Conservation (phyloP, 2,888 invertebrate genomes). For the Calliopum simillimum region DNA sequence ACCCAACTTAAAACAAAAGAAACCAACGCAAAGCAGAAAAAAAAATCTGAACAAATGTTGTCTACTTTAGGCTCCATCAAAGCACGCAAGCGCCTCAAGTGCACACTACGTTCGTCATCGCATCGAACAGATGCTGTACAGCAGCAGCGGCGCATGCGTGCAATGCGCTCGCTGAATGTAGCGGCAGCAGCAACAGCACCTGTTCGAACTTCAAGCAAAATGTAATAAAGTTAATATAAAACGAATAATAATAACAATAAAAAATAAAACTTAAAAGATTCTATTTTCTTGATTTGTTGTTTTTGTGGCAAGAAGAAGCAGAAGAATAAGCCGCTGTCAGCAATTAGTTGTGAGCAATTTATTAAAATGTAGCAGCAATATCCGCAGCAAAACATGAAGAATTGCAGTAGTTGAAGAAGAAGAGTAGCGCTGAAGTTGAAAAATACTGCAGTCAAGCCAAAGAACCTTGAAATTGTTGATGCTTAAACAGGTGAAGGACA, state of each 20-base stretch:
- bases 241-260: no score
- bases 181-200: slow-evolving; percentile 27
- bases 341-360: slow-evolving; percentile 64
- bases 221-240: no score
- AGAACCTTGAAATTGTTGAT: no score
- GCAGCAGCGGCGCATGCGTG: slow-evolving; percentile 28
- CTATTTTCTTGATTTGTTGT: no score
- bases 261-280: no score
- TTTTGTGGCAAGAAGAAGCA: slow-evolving; percentile 38
- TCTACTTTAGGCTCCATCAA: slow-evolving; percentile 42
- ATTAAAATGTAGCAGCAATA: slow-evolving; percentile 46
- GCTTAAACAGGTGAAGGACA: no score
- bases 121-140: no score
- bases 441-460: no score
- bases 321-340: slow-evolving; percentile 58
- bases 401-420: no score
- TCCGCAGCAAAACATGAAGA: neutral
- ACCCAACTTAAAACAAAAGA: neutral
- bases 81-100: slow-evolving; percentile 30
- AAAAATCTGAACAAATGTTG: slow-evolving; percentile 42
- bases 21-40: neutral
- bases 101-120: neutral
- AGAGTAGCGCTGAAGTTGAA: no score
- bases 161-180: neutral
- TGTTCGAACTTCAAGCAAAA: slow-evolving; percentile 18